phyloP scores from a whole-genome alignment of 2,888 invertebrate species.

The Eristalis pertinax region DNA sequence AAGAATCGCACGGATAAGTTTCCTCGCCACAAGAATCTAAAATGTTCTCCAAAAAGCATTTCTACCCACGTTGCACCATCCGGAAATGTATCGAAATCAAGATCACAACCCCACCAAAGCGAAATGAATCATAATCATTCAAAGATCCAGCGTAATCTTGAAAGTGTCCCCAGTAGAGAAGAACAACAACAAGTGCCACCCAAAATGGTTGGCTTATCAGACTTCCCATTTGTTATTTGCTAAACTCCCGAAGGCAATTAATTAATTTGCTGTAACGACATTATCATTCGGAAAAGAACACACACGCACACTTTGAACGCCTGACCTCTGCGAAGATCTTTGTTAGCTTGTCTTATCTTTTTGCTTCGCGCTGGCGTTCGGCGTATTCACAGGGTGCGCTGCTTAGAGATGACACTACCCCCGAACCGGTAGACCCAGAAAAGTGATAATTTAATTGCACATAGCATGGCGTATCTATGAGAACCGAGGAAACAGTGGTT shows the following conservation, averaged over 20 bases:
- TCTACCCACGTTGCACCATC: no score
- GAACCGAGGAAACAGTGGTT: conserved; percentile 25
- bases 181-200: conserved; percentile 5
- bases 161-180: neutral
- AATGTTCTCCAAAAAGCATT: no score
- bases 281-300: conserved; percentile 31
- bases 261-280: conserved; percentile 57
- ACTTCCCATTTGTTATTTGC: conserved; percentile 36
- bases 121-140: neutral
- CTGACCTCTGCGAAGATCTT: conserved; percentile 35
- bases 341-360: conserved; percentile 57
- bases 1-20: no score
- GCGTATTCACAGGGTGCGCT: conserved; percentile 7
- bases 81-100: no score
- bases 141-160: neutral
- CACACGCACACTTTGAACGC: conserved; percentile 19
- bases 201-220: conserved; percentile 8
- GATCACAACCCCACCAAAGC: neutral
- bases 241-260: conserved; percentile 50
- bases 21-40: no score
- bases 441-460: conserved; percentile 60
- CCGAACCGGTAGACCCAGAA: conserved; percentile 39
- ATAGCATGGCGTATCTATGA: conserved; percentile 17
- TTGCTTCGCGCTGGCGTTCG: neutral
- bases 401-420: conserved; percentile 10